These are phyloP conservation scores for Gambusia yucatana DNA, from an alignment of 2,797 vertebrate genomes.

Conservation along the genomic window DNA sequence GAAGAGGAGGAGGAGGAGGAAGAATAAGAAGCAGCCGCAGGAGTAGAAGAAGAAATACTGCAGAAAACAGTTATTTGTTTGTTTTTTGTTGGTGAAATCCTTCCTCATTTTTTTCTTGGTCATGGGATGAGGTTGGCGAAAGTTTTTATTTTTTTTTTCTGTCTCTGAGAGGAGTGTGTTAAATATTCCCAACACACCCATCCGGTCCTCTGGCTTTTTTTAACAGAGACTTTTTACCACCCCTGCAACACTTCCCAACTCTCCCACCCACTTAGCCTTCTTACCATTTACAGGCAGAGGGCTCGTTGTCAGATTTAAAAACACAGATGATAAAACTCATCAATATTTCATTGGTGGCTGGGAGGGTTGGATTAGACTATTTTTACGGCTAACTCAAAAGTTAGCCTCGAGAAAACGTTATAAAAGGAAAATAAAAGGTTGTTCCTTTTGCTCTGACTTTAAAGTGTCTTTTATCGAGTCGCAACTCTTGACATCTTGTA, in stretches of 20 bases:
- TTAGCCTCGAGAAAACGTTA: conserved; percentile 69
- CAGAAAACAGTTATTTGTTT: conserved; percentile 76
- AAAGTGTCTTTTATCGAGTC: conserved; percentile 75
- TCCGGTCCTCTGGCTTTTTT: conserved; percentile 48
- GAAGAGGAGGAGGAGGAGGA: conserved; percentile 58
- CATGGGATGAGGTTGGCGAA: conserved; percentile 60
- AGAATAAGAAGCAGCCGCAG: conserved; percentile 67
- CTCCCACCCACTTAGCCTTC: conserved; percentile 64
- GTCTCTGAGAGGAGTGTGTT: conserved; percentile 59
- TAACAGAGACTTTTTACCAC: conserved; percentile 48
- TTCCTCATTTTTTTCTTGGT: conserved; percentile 61
- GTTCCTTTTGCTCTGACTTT: conserved; percentile 68
- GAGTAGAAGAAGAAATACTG: conserved; percentile 82
- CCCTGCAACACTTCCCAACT: conserved; percentile 50
- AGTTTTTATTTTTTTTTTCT: conserved; percentile 33
- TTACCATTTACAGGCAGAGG: conserved; percentile 70
- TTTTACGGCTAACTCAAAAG: conserved; percentile 72
- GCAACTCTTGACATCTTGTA: conserved; percentile 79
- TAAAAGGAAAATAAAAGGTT: conserved; percentile 54
- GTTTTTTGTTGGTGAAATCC: conserved; percentile 62
- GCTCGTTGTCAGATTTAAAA: conserved; percentile 81
- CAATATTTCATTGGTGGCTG: conserved; percentile 88
- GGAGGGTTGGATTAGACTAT: conserved; percentile 74
- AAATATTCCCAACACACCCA: conserved; percentile 34
- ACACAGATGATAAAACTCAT: conserved; percentile 99